phyloP scores from a whole-genome alignment of 1,140 invertebrate species.

The Samia ricini region DNA sequence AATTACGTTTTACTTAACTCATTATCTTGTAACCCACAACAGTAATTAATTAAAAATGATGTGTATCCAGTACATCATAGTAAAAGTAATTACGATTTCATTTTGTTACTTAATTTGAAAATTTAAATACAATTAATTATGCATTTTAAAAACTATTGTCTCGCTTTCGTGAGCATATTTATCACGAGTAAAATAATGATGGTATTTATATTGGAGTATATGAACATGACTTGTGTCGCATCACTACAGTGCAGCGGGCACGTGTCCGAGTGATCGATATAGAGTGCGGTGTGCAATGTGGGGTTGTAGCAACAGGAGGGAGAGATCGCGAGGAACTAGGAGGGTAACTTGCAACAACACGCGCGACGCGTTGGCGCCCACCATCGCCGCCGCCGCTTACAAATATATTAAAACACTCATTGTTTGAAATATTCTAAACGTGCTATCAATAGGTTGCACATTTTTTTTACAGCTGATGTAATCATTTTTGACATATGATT shows the following conservation, averaged over 20 bases:
- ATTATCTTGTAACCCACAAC: background rate
- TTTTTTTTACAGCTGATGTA: too few relatives aligned
- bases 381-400: conserved; percentile 33
- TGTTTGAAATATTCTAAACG: conserved; percentile 19
- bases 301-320: conserved; percentile 18
- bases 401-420: conserved; percentile 45
- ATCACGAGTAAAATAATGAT: background rate
- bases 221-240: background rate
- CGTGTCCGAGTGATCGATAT: conserved; percentile 55
- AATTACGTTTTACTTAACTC: background rate
- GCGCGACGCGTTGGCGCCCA: conserved; percentile 35
- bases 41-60: background rate
- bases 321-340: conserved; percentile 21
- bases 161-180: background rate
- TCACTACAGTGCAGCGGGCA: conserved; percentile 33
- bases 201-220: background rate
- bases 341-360: conserved; percentile 5
- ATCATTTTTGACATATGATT: too few relatives aligned
- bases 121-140: background rate
- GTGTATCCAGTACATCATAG: background rate
- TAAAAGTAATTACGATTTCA: background rate
- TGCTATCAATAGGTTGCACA: background rate
- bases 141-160: background rate
- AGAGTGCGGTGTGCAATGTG: conserved; percentile 33
- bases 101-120: background rate